These are phyloP conservation scores for Callimorpha dominula DNA, from an alignment of 2,888 invertebrate genomes.

Conservation along the genomic window DNA sequence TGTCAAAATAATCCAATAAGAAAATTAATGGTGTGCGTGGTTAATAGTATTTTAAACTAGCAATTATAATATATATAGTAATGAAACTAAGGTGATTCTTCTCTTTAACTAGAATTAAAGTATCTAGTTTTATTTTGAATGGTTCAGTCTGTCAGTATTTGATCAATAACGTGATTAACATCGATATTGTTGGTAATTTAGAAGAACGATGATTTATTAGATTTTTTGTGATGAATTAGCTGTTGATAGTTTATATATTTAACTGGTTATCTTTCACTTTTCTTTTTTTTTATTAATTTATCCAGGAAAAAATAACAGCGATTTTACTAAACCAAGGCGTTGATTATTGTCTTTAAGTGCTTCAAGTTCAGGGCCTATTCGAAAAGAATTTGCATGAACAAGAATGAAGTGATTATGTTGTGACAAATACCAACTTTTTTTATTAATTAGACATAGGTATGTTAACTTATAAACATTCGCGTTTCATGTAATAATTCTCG, in stretches of 20 bases:
- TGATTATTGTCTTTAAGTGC: too few species aligned
- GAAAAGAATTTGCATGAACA: too few species aligned
- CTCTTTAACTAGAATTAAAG: constrained; percentile 14
- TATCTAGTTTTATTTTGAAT: constrained; percentile 20
- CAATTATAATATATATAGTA: constrained; percentile 28
- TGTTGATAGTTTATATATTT: background rate
- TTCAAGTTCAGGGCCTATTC: too few species aligned
- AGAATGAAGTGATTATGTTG: too few species aligned
- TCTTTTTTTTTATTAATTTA: background rate
- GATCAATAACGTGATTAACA: constrained; percentile 34
- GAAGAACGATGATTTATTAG: constrained; percentile 3
- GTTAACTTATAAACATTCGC: too few species aligned
- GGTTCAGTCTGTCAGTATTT: constrained; percentile 35
- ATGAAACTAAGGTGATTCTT: constrained; percentile 26
- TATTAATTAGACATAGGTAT: too few species aligned
- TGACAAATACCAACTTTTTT: too few species aligned
- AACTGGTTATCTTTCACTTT: background rate
- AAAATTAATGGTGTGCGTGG: constrained; percentile 31
- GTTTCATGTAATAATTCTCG: too few species aligned
- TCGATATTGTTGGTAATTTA: constrained; percentile 12
- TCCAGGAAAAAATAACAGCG: too few species aligned
- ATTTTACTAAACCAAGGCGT: too few species aligned
- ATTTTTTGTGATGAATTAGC: background rate
- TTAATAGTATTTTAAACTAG: constrained; percentile 32
- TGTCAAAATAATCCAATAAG: constrained; percentile 47